Percentiles rank a stretch among this genome's conserved stretches.
These are phyloP conservation scores for Meloidogyne floridensis DNA, from an alignment of 1,140 invertebrate genomes.

Conservation along the genomic window DNA sequence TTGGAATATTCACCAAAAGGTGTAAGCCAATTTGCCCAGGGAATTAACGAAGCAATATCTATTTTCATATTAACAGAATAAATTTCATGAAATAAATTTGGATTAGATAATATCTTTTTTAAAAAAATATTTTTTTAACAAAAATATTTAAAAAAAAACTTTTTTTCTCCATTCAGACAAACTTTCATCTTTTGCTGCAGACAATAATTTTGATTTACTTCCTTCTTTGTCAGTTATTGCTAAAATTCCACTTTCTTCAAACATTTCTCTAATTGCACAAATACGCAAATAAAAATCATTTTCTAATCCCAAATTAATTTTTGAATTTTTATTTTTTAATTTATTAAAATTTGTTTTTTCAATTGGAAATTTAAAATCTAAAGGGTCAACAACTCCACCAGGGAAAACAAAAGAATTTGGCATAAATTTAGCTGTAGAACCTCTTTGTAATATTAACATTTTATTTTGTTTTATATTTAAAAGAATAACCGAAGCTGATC, in stretches of 20 bases:
- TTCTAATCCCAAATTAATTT: slow-evolving; percentile 23
- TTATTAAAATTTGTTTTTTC: slow-evolving; percentile 43
- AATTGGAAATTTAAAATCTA: slow-evolving; percentile 35
- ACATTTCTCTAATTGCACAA: slow-evolving; percentile 39
- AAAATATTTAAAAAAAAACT: slow-evolving; percentile 8
- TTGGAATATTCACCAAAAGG: slow-evolving; percentile 16
- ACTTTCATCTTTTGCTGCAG: slow-evolving; percentile 26
- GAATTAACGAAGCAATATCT: slow-evolving; percentile 41
- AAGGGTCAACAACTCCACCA: slow-evolving; percentile 36
- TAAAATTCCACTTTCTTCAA: slow-evolving; percentile 44
- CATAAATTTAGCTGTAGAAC: slow-evolving; percentile 42
- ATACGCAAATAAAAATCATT: slow-evolving; percentile 43
- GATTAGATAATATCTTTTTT: slow-evolving; percentile 32
- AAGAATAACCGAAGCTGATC: slow-evolving; percentile 5
- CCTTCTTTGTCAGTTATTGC: slow-evolving; percentile 32
- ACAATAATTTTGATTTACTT: slow-evolving; percentile 26
- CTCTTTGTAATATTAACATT: slow-evolving; percentile 44
- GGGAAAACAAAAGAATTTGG: slow-evolving; percentile 49
- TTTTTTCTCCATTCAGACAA: slow-evolving; percentile 46
- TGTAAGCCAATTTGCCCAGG: slow-evolving; percentile 51
- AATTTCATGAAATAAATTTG: slow-evolving; percentile 33
- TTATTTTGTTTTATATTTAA: slow-evolving; percentile 32
- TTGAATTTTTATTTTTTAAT: slow-evolving; percentile 9
- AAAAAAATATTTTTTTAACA: neutral
- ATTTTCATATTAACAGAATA: slow-evolving; percentile 35